A percentile compares a stretch with the other conserved stretches of the same genome.
Conservation (phyloP, 2,797 vertebrate species). For the Botia almorhae region DNA sequence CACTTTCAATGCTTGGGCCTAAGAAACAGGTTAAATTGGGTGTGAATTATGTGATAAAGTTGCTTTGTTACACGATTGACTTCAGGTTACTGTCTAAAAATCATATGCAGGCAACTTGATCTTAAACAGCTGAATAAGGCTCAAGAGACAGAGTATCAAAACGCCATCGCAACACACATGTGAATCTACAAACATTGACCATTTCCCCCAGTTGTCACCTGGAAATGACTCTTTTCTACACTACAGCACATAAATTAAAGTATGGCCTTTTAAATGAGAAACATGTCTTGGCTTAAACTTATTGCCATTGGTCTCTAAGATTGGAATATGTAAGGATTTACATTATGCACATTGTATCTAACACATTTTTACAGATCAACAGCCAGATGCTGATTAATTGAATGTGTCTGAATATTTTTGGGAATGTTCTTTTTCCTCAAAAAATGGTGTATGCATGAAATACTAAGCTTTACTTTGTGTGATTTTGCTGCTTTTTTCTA, state of each 20-base stretch:
- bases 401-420: background rate
- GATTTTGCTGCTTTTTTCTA: slow-evolving; percentile 14
- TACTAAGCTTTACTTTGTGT: background rate
- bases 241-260: background rate
- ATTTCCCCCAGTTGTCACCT: background rate
- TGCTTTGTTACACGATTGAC: slow-evolving; percentile 57
- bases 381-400: background rate
- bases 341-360: slow-evolving; percentile 13
- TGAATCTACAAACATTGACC: too few relatives aligned
- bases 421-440: background rate
- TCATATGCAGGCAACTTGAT: slow-evolving; percentile 77
- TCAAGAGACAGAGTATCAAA: slow-evolving; percentile 59
- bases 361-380: slow-evolving; percentile 16
- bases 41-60: slow-evolving; percentile 53
- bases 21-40: background rate
- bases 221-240: slow-evolving; percentile 10
- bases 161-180: slow-evolving; percentile 27
- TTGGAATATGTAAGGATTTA: background rate
- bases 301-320: background rate
- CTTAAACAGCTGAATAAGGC: slow-evolving; percentile 70
- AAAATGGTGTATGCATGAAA: background rate
- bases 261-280: slow-evolving; percentile 8
- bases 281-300: slow-evolving; percentile 9
- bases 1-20: too few relatives aligned
- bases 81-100: slow-evolving; percentile 69